Conservation (phyloP, 35 echinoderm and acorn worm species). For the Anneissia japonica region DNA sequence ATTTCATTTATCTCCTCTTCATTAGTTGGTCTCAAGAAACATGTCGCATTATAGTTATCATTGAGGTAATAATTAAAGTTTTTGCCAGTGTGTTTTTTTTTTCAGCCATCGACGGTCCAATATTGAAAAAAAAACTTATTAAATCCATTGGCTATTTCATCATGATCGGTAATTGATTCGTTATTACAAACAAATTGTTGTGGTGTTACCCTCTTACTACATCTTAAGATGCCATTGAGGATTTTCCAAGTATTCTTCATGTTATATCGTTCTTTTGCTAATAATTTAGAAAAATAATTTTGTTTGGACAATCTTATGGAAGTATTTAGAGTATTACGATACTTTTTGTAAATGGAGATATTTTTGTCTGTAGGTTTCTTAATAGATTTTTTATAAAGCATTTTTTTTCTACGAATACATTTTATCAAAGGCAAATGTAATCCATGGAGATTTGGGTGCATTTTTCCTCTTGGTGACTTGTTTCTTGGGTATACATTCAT, state of each 20-base stretch:
- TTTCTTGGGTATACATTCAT: no score
- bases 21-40: slow-evolving; percentile 21
- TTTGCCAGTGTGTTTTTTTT: neutral
- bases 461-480: no score
- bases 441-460: no score
- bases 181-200: neutral
- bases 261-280: neutral
- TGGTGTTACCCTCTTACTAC: neutral
- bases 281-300: neutral
- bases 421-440: no score
- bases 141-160: slow-evolving; percentile 13
- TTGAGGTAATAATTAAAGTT: neutral
- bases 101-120: neutral
- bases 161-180: neutral
- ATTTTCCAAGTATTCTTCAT: neutral
- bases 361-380: neutral
- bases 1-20: slow-evolving; percentile 8
- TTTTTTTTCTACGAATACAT: no score
- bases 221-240: neutral
- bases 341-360: neutral
- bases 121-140: slow-evolving; percentile 10
- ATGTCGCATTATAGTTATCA: neutral
- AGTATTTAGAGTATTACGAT: neutral
- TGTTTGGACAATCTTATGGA: neutral
- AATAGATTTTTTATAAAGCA: neutral